Percentiles rank a stretch among this genome's conserved stretches.
Evolutionary conservation across 2,113 vertebrate genomes (phyloP).

Genomic region (Takifugu flavidus): DNA sequence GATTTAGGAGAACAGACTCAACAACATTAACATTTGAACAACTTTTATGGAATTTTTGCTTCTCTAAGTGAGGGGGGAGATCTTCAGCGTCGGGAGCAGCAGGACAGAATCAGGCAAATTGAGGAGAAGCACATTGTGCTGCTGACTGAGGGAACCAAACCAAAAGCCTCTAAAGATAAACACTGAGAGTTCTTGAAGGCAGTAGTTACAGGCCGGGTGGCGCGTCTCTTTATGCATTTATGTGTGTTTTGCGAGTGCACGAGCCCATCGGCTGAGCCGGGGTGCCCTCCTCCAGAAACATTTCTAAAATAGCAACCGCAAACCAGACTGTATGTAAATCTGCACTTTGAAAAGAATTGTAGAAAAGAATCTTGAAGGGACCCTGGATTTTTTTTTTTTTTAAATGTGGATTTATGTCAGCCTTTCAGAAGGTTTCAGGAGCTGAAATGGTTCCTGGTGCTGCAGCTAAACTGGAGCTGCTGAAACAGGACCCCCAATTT

Average conservation of each 20-base stretch:
- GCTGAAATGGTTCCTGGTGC: constrained; percentile 66
- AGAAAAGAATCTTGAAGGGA: constrained; percentile 62
- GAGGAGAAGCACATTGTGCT: constrained; percentile 57
- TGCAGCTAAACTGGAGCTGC: constrained; percentile 39
- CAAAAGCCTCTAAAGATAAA: constrained; percentile 66
- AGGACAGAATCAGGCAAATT: constrained; percentile 20
- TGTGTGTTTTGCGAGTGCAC: constrained; percentile 14
- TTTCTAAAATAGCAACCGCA: constrained; percentile 73
- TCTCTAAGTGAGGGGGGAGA: too few species aligned
- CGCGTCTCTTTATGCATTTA: not conserved
- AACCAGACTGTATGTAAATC: constrained; percentile 78
- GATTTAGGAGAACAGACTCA: too few species aligned
- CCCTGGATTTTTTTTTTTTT: constrained; percentile 11
- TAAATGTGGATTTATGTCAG: constrained; percentile 48
- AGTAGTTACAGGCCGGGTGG: constrained; percentile 31
- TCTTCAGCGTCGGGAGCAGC: too few species aligned
- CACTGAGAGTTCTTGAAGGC: constrained; percentile 54
- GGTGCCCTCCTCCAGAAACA: constrained; percentile 46
- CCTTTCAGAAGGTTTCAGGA: constrained; percentile 61
- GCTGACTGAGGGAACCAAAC: constrained; percentile 66
- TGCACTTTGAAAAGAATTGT: constrained; percentile 63
- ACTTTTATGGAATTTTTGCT: too few species aligned
- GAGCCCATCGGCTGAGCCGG: constrained; percentile 18
- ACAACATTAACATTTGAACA: too few species aligned
- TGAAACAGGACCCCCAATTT: constrained; percentile 66